Evolutionary conservation across 1,140 invertebrate species (phyloP), one percentile per base, ranked within the genome.

Genomic region (Trachymyrmex cornetzi): DNA sequence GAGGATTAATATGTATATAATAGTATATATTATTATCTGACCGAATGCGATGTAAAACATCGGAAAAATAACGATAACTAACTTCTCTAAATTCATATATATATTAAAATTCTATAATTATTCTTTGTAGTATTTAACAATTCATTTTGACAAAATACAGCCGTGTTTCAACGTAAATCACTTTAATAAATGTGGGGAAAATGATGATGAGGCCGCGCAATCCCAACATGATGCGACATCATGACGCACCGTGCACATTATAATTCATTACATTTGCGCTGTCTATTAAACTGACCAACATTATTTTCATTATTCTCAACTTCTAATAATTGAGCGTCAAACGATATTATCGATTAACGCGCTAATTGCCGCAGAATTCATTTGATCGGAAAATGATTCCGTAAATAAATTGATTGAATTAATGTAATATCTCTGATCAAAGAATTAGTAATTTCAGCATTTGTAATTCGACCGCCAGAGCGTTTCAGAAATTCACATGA

Each of bases 131-230:
- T n/a, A 74, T 27, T 59, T 50, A 34, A 63, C 67, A 84, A 75
- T 34, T 84, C 22, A 12, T 22, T 7, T 12, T 30, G 22, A 75
- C 80, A 69, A 84, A 61, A 75, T 84, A 69, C 80, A 84, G 69
- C 80, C 69, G 44, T 19, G 44, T 75, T 34, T 50, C 55, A 75
- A 63, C 14, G 9, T 71, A 81, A 44, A 71, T 59, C n/a, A 27
- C 11, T 75, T 84, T 84, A 75, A 84, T 74, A 44, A 63, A 61
- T 50, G 22, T 24, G 6, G 38, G 27, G 24, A 55, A 50, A 82
- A 82, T 74, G 34, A 84, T 84, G 80, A 84, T 72, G 80, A 84
- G 80, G 55, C 24, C 69, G 80, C 30, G 48, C 64, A 9, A 27
- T 44, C 7, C 75, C 34, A 63, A 50, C 38, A 16, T 64, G 64